These are phyloP conservation scores for Dermochelys coriacea DNA, from an alignment of 2,797 vertebrate genomes.

Conservation along the genomic window DNA sequence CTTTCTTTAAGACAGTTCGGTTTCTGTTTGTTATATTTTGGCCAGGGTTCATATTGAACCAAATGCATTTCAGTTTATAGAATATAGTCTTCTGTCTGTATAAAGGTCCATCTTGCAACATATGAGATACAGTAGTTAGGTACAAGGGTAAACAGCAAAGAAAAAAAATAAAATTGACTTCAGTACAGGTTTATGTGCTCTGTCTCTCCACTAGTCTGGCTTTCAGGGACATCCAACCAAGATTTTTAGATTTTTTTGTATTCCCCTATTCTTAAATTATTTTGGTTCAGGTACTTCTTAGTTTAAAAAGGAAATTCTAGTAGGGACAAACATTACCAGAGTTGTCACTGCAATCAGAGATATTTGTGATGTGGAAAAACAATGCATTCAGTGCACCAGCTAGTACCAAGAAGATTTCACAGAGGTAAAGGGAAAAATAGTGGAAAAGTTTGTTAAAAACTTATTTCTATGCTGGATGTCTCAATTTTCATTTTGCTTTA, in stretches of 20 bases:
- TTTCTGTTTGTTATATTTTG: constrained; percentile 16
- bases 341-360: background rate
- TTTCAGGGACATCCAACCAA: background rate
- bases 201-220: background rate
- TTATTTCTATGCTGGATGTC: background rate
- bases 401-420: no score
- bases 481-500: background rate
- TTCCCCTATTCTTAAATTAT: constrained; percentile 5
- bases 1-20: background rate
- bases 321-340: background rate
- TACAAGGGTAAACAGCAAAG: background rate
- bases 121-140: background rate
- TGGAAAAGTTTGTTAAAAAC: background rate
- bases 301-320: background rate
- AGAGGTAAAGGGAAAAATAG: no score
- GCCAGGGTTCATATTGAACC: background rate
- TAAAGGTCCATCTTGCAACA: background rate
- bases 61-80: background rate
- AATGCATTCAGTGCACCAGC: no score
- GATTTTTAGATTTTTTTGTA: background rate
- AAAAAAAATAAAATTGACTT: background rate
- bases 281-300: background rate
- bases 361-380: background rate
- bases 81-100: no score
- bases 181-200: background rate